Evolutionary conservation across 1,140 invertebrate genomes (phyloP), one percentile per base, ranked within the genome.

Genomic region (Hyles euphorbiae): DNA sequence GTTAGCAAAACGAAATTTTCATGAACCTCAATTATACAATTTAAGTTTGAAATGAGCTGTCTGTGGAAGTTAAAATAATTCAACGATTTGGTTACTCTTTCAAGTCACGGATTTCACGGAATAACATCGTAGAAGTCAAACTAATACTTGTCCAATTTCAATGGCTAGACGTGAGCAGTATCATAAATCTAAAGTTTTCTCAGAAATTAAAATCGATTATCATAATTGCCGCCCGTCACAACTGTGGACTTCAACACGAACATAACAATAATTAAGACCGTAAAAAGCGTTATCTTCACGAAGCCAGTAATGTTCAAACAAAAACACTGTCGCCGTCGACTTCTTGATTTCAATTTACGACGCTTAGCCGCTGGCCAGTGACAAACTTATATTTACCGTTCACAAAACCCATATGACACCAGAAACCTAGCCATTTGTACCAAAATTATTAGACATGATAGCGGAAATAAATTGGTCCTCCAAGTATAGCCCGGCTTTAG

Each of bases 221-320:
- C 75, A 77, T 84, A 84, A 84, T 85, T 87, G 82, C 83, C 79
- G 73, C 72, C 72, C 68, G 74, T 77, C 78, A 74, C 62, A 63
- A 77, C 63, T 63, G 73, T 69, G 63, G 69, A 73, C 73, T 72
- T 63, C 65, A 69, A 68, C 68, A 74, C 63, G 65, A 64, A 72
- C 65, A 74, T 82, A 80, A 78, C 72, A 81, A 82, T 81, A 81
- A 87, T 87, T 83, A 83, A 78, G 74, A 76, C 72, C 74, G 70
- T 83, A 81, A 79, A 81, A 83, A 79, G 61, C 66, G 71, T 77
- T 87, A 87, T 83, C 80, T 78, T 63, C 73, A 74, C 66, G 73
- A 74, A 83, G 82, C 83, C 77, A 84, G 81, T 83, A 83, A 83
- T 64, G 78, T 76, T 74, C 74, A 80, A 76, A 83, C 78, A 85